Percentiles rank a stretch among this genome's conserved stretches.
These are phyloP conservation scores for Lepilemur septentrionalis DNA, from an alignment of 2,797 vertebrate species.

Conservation along the genomic window DNA sequence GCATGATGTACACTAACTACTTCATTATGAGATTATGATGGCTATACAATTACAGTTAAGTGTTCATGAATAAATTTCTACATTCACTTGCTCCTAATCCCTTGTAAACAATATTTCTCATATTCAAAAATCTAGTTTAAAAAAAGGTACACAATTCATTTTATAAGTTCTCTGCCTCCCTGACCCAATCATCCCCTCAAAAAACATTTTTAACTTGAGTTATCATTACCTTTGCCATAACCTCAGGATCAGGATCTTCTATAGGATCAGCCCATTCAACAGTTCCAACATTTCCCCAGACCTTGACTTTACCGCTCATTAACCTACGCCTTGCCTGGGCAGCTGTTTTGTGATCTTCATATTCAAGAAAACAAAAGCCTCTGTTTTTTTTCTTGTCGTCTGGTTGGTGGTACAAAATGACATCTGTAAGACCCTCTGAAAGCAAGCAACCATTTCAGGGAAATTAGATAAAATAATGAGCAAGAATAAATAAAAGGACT, in stretches of 20 bases:
- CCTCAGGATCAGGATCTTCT: conserved; percentile 97
- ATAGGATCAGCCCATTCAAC: conserved; percentile 99
- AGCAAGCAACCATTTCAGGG: conserved; percentile 72
- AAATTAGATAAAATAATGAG: conserved; percentile 45
- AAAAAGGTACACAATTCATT: not conserved
- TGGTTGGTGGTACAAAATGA: conserved; percentile 97
- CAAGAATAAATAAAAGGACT: not conserved
- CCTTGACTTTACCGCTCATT: conserved; percentile 98
- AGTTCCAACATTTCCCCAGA: conserved; percentile 97
- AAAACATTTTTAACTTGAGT: not conserved
- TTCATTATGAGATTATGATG: not conserved
- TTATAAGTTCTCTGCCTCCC: not conserved
- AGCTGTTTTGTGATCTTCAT: conserved; percentile 99
- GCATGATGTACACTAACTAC: not conserved
- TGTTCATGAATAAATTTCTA: not conserved
- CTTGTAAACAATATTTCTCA: not conserved
- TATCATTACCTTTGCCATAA: conserved; percentile 95
- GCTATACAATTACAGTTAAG: not conserved
- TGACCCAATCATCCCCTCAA: not conserved
- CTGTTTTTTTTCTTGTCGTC: conserved; percentile 99
- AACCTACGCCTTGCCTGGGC: conserved; percentile 97
- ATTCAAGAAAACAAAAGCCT: conserved; percentile 99
- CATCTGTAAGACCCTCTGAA: conserved; percentile 97
- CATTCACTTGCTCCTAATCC: not conserved
- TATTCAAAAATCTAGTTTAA: not conserved